Percentiles rank a stretch among this genome's conserved stretches.
Conservation (phyloP, 2,797 vertebrate species). For the Girardinus metallicus region DNA sequence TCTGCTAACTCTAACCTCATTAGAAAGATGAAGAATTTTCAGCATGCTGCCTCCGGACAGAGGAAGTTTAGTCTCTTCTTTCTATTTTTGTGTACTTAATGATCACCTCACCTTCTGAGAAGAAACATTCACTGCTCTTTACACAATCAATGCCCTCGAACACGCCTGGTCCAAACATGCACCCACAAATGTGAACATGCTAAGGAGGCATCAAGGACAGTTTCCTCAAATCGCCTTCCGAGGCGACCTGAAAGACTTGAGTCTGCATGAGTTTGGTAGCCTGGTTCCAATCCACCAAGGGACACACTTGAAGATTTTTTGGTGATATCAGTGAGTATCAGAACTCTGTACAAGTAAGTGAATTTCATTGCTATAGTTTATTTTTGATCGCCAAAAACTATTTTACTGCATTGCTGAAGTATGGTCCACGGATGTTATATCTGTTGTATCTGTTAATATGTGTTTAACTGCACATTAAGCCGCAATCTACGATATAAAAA, state of each 20-base stretch:
- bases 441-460: neutral
- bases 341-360: neutral
- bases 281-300: neutral
- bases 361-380: neutral
- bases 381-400: neutral
- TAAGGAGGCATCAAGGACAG: neutral
- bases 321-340: neutral
- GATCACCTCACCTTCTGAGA: neutral
- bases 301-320: neutral
- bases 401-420: neutral
- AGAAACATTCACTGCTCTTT: neutral
- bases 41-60: neutral
- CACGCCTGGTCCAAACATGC: neutral
- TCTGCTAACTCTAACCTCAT: neutral
- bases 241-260: neutral
- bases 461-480: neutral
- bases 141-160: neutral
- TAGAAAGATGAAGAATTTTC: neutral
- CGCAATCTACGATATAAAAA: neutral
- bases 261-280: neutral
- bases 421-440: neutral
- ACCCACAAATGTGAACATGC: neutral
- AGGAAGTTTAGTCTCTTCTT: neutral
- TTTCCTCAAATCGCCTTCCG: neutral
- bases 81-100: neutral